Base-by-base conservation (phyloP, 2,888 invertebrate genomes). In the Ophion obscuratus region DNA sequence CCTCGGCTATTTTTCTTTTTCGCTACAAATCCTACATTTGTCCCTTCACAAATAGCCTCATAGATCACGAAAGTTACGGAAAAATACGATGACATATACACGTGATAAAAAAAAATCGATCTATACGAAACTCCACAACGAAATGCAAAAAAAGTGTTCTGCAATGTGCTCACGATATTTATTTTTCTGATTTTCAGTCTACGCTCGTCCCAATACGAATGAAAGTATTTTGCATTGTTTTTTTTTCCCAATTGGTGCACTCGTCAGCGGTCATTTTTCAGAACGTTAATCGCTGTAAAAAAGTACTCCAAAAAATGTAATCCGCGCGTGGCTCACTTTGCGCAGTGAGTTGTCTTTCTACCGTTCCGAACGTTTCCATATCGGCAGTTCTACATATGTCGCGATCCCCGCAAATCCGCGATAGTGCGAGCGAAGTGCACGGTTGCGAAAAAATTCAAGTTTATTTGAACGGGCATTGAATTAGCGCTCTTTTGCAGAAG, bases 1-100 rank as follows among this genome's bases (percentile, higher is more conserved):
- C 59, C 74, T 70, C 57, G 31, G 74, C 74, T 76, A 74, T 78
- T 81, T 68, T 68, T 78, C 75, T 74, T 78, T 67, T 68, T 75
- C 57, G 61, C 77, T 24, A 27, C 61, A 24, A 40, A 78, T 62
- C 62, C 70, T 62, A 70, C 47, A 31, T 59, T 59, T 61, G 17
- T 7, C 14, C 44, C 2, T 11, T 20, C 57, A 2, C 27, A 24
- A 78, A 68, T 61, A 70, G 7, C 47, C 47, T 68, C 70, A n/a
- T 78, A 62, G 10, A 44, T 20, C 31, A 70, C 20, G 31, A n/a
- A 70, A 14, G 62, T 78, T 44, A 59, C 59, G 27, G 24, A 78
- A 78, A 78, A 67, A 59, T 59, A 68, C 68, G 44, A 53, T 62
- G 31, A 68, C 53, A 17, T 62, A 44, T 70, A 53, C 27, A 14